Percentiles rank a stretch among this genome's conserved stretches.
Conservation (phyloP, 2,113 vertebrate species). For the Ramphastos sulfuratus region DNA sequence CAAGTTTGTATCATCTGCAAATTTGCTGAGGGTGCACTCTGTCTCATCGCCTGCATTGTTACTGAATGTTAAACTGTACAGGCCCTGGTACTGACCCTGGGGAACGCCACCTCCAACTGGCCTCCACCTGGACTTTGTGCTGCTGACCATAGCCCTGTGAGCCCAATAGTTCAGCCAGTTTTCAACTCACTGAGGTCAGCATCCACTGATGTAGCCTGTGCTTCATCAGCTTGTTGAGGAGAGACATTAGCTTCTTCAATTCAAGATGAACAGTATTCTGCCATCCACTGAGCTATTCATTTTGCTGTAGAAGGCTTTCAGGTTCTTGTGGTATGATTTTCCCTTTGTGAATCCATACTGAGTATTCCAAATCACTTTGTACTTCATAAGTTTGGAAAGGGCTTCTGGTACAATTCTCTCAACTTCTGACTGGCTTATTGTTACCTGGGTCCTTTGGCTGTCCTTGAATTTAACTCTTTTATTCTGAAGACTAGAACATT, state of each 20-base stretch:
- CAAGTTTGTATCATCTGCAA: background rate
- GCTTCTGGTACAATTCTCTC: background rate
- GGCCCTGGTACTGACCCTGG: background rate
- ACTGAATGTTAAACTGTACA: background rate
- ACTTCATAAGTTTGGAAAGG: background rate
- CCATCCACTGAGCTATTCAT: background rate
- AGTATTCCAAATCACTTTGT: background rate
- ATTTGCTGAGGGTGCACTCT: no score
- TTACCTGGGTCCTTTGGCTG: background rate
- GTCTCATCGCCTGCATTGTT: background rate
- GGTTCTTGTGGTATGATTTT: background rate
- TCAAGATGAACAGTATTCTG: background rate
- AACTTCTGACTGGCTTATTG: background rate
- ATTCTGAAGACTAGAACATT: background rate
- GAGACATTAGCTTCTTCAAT: background rate
- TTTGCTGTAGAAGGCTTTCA: background rate
- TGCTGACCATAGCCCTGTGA: background rate
- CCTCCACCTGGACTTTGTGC: background rate
- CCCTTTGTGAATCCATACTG: no score
- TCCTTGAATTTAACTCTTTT: background rate
- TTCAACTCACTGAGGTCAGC: background rate
- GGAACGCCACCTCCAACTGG: background rate
- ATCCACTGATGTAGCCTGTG: background rate
- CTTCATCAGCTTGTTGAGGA: background rate
- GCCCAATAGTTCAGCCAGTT: background rate